Base-by-base conservation (phyloP, 2,888 invertebrate genomes). In the Pandemis heparana region DNA sequence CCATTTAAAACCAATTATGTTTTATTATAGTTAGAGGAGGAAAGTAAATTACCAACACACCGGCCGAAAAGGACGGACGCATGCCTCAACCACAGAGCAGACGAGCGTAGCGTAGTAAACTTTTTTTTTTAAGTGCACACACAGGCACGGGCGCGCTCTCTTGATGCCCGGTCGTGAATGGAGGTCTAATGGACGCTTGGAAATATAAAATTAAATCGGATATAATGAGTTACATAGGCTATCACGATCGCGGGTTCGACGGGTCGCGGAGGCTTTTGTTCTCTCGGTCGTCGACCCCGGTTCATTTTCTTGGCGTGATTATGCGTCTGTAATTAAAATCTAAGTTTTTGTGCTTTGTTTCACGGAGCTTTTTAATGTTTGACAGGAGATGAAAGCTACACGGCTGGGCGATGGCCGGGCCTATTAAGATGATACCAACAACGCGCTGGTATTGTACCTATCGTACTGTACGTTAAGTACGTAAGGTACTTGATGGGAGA, bases 1-100 rank as follows among this genome's bases (percentile, higher is more conserved):
- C 85, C 93, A 91, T 92, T 94, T 93, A 90, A 92, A 94, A 92
- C 88, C 92, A 92, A 94, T 94, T 94, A 92, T 89, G 90, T 90
- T 93, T 92, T 92, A 92, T 92, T 92, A 92, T 82, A 82, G 87
- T 79, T 77, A 79, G 89, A 90, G 78, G 79, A 86, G 83, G 89
- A 90, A 63, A 80, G 81, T 67, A 80, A 66, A 81, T 72, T 53
- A 71, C 48, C 74, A 59, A 74, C 74, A 72, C 69, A 76, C 75
- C 43, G 89, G 78, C 79, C 78, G 89, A 90, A 77, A 80, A 80
- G 80, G 91, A 90, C 75, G 71, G 83, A 77, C 6, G 74, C 76
- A 76, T 74, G 75, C 74, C 60, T 69, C 79, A 81, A 81, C 85
- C 84, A 86, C 84, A 83, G 85, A 85, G 85, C 84, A 83, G 85